phyloP scores from a whole-genome alignment of 1,140 invertebrate species.

The Oryctes rhinoceros region DNA sequence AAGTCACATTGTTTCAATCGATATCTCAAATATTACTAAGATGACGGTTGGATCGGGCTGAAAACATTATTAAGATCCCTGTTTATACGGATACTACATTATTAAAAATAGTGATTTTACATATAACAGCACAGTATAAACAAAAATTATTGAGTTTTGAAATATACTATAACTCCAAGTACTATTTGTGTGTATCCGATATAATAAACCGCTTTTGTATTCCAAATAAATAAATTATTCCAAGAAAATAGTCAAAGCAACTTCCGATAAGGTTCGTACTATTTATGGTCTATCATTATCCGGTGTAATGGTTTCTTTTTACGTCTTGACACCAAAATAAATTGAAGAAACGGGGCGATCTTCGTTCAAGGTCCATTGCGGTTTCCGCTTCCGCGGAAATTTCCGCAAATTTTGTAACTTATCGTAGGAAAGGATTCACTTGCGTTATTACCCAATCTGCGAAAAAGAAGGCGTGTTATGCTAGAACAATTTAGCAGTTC shows the following conservation, averaged over 20 bases:
- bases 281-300: neutral
- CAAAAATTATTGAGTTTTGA: no score
- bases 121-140: no score
- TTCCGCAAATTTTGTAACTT: neutral
- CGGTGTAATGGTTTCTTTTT: neutral
- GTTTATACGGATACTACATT: no score
- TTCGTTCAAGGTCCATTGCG: conserved; percentile 11
- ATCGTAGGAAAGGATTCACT: neutral
- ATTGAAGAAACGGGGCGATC: conserved; percentile 5
- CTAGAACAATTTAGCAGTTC: neutral
- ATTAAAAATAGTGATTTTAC: no score
- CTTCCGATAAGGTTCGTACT: neutral
- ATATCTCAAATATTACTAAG: no score
- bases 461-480: neutral
- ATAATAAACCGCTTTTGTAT: neutral
- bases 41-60: no score
- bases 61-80: no score
- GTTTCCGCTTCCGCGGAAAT: neutral
- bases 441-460: no score
- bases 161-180: no score
- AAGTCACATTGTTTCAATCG: no score
- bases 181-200: no score
- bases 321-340: conserved; percentile 12
- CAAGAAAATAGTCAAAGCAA: neutral
- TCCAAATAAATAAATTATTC: neutral